Evolutionary conservation across 2,888 invertebrate genomes (phyloP).

Genomic region (Oscheius onirici): DNA sequence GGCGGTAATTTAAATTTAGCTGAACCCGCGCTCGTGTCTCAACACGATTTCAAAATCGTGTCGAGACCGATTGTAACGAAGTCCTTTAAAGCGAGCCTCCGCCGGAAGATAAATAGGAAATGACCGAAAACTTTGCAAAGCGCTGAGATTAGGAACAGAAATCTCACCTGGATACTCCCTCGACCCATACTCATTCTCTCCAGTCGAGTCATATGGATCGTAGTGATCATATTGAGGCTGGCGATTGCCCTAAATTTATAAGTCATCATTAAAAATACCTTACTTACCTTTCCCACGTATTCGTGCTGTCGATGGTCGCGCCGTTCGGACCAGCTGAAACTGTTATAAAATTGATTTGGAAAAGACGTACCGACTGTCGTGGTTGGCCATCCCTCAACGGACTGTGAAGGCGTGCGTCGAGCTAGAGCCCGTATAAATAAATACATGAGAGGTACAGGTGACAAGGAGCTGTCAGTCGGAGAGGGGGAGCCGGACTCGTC

Average conservation of each 20-base stretch:
- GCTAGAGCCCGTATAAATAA: slow-evolving; percentile 28
- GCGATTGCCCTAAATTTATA: not conserved
- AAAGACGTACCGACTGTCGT: slow-evolving; percentile 22
- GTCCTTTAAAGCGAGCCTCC: too few species aligned
- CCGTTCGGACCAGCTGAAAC: slow-evolving; percentile 20
- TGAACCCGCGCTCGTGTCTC: too few species aligned
- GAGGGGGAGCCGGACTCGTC: slow-evolving; percentile 9
- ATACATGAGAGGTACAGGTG: slow-evolving; percentile 21
- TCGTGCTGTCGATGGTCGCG: slow-evolving; percentile 20
- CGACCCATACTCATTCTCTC: slow-evolving; percentile 6
- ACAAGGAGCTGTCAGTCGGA: slow-evolving; percentile 28
- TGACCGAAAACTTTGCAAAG: not conserved
- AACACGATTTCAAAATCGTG: too few species aligned
- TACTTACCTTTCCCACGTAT: slow-evolving; percentile 12
- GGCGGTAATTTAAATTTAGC: too few species aligned
- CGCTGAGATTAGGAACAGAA: not conserved
- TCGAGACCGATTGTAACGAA: too few species aligned
- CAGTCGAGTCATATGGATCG: slow-evolving; percentile 19
- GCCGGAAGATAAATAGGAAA: not conserved
- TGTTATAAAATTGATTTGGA: not conserved
- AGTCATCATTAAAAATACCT: not conserved
- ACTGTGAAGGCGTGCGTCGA: slow-evolving; percentile 18
- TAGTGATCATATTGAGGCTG: slow-evolving; percentile 22
- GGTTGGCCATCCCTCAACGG: slow-evolving; percentile 6
- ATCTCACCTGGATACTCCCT: slow-evolving; percentile 20